Evolutionary conservation across 2,888 invertebrate genomes (phyloP), one percentile per base, ranked within the genome.

Genomic region (Cheilosia urbana): DNA sequence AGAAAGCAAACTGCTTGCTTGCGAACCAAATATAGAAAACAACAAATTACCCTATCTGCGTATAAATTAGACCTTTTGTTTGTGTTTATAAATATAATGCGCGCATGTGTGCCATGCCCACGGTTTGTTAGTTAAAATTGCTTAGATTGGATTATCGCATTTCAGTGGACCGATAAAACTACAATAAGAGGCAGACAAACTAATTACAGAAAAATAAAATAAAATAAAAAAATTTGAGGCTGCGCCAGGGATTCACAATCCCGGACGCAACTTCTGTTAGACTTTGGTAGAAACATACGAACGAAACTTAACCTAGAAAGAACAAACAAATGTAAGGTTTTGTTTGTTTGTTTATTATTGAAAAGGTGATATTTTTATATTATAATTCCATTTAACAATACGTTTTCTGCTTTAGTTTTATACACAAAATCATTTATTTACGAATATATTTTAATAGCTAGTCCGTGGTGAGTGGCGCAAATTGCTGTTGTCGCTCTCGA

Each of bases 351-450:
- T 30, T 30, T 37, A 37, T 37, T 37, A 37, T 6, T 58, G 77
- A 82, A 58, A 53, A 79, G 47, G 58, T 71, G 60, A 82, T 73
- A 72, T 66, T 37, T 11, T 13, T 37, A 37, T 30, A 30, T 30
- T 30, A 77, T 30, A 30, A 76, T 71, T 77, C 60, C 77, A 71
- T 65, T 63, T 60, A 77, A 82, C 77, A 77, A 21, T 76, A 72
- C 3, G 49, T 51, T 58, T 27, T 63, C 15, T 30, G 17, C 30
- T 49, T 51, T 40, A 17, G 42, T 53, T 79, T 68, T 83, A 78
- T 63, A 79, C 73, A 79, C 73, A 79, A 73, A 79, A 77, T 57
- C 66, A 82, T 82, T 57, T 73, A 83, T 72, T 51, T 73, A 83
- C 45, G 72, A 55, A 55, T 37, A 77, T 51, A 66, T 72, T 57